A percentile compares a stretch with the other conserved stretches of the same genome.
Evolutionary conservation across 1,140 invertebrate species (phyloP).

Genomic region (Calliphora vicina): DNA sequence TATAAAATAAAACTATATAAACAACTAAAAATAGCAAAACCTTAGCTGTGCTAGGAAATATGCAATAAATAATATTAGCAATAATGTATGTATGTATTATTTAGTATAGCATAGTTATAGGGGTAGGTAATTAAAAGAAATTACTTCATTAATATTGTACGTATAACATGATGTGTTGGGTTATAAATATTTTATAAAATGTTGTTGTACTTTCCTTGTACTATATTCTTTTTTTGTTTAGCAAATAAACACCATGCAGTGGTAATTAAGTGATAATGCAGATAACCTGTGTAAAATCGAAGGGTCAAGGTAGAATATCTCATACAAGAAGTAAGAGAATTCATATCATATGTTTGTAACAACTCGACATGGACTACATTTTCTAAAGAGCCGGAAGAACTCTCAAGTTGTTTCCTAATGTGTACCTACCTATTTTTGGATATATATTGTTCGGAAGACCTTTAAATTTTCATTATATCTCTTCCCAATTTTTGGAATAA

Average conservation of each 20-base stretch:
- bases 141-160: constrained; percentile 25
- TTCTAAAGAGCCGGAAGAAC: too few relatives aligned
- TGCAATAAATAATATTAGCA: not conserved
- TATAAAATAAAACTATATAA: not conserved
- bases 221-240: not conserved
- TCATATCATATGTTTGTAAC: too few relatives aligned
- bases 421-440: too few relatives aligned
- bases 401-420: too few relatives aligned
- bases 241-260: not conserved
- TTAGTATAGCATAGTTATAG: constrained; percentile 18
- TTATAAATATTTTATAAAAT: constrained; percentile 8
- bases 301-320: not conserved
- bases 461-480: too few relatives aligned
- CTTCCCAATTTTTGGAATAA: too few relatives aligned
- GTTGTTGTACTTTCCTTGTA: too few relatives aligned
- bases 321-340: too few relatives aligned
- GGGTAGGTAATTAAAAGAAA: constrained; percentile 22
- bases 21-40: too few relatives aligned
- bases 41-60: not conserved
- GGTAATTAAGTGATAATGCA: constrained; percentile 12
- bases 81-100: not conserved
- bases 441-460: too few relatives aligned
- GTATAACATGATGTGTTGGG: not conserved
- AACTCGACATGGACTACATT: too few relatives aligned
- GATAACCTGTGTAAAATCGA: not conserved